These are phyloP conservation scores for Stegodyphus dumicola DNA, from an alignment of 1,140 invertebrate genomes.

Conservation along the genomic window DNA sequence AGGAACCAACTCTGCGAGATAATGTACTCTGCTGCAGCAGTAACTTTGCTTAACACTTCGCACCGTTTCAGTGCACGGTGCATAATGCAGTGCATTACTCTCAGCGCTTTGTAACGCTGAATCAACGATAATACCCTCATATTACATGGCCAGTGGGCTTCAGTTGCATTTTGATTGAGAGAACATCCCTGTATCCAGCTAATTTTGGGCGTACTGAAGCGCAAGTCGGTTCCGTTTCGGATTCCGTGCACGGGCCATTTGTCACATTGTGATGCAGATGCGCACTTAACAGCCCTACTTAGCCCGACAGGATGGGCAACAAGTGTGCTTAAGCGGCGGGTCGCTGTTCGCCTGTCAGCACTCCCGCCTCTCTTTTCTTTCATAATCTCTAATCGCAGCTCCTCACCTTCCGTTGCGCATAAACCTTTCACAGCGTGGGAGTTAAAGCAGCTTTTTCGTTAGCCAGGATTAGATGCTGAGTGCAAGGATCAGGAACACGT, in stretches of 20 bases:
- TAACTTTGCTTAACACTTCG: slow-evolving; percentile 1
- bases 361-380: not conserved
- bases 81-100: not conserved
- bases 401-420: not conserved
- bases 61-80: not conserved
- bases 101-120: not conserved
- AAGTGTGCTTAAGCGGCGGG: slow-evolving; percentile 19
- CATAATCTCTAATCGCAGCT: slow-evolving; percentile 1
- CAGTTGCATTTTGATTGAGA: slow-evolving; percentile 8
- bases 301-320: slow-evolving; percentile 39
- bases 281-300: slow-evolving; percentile 47
- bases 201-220: slow-evolving; percentile 14
- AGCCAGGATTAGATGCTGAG: not conserved
- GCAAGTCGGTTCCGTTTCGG: slow-evolving; percentile 6
- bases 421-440: slow-evolving; percentile 4
- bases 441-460: slow-evolving; percentile 18
- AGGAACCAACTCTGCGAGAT: too few relatives aligned
- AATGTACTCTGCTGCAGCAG: not conserved
- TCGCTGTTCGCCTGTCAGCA: not conserved
- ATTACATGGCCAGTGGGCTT: not conserved
- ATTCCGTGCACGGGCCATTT: slow-evolving; percentile 31
- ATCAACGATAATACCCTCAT: not conserved
- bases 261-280: slow-evolving; percentile 55
- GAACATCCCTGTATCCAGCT: not conserved
- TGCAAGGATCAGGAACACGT: slow-evolving; percentile 3